phyloP scores from a whole-genome alignment of 2,888 invertebrate species.

The Trachelus iudaicus region DNA sequence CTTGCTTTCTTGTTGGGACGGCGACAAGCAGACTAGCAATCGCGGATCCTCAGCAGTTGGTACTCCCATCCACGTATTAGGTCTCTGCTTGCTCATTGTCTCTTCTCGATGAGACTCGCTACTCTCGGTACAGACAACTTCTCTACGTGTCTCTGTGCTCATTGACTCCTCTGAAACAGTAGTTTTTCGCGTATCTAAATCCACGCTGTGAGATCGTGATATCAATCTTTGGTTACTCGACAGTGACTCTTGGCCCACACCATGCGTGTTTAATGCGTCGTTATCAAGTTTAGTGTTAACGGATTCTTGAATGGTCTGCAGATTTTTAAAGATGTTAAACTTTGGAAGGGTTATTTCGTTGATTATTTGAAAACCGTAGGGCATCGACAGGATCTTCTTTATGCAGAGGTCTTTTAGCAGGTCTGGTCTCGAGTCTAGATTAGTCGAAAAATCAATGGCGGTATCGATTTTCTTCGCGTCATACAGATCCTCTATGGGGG shows the following conservation, averaged over 20 bases:
- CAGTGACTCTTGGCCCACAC: slow-evolving; percentile 1
- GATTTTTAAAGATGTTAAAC: slow-evolving; percentile 46
- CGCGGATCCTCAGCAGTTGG: slow-evolving; percentile 73
- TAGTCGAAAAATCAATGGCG: not conserved
- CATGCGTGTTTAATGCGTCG: slow-evolving; percentile 1
- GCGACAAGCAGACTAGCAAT: slow-evolving; percentile 77
- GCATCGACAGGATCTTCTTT: slow-evolving; percentile 73
- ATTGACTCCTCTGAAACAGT: slow-evolving; percentile 32
- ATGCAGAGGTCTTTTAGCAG: slow-evolving; percentile 76
- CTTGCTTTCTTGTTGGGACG: slow-evolving; percentile 74
- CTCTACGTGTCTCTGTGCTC: not conserved
- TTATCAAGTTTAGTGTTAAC: slow-evolving; percentile 20
- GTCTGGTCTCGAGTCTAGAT: slow-evolving; percentile 58
- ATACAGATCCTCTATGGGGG: slow-evolving; percentile 41
- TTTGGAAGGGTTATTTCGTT: slow-evolving; percentile 46
- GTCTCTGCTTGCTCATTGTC: slow-evolving; percentile 61
- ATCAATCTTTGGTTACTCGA: not conserved
- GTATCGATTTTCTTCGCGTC: slow-evolving; percentile 33
- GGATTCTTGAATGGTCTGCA: slow-evolving; percentile 36
- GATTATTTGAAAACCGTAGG: slow-evolving; percentile 75
- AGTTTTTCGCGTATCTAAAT: not conserved
- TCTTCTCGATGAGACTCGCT: slow-evolving; percentile 51
- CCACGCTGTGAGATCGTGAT: not conserved
- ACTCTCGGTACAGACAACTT: not conserved
- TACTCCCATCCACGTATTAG: slow-evolving; percentile 71